Evolutionary conservation across 2,113 vertebrate species (phyloP).

Genomic region (Syngnathus floridae): DNA sequence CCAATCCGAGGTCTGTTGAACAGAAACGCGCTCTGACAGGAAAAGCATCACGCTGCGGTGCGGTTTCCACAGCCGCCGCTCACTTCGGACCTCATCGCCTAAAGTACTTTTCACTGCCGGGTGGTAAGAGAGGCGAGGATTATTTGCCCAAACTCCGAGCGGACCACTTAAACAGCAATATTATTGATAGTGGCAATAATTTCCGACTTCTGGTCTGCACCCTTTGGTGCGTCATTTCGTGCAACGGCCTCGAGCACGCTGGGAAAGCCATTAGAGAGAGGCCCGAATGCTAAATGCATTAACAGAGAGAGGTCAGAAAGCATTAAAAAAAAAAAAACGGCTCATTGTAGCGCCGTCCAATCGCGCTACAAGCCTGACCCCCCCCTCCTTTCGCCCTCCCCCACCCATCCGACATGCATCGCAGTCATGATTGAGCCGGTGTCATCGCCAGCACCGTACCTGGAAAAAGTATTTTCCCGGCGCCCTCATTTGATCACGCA

Average conservation of each 20-base stretch:
- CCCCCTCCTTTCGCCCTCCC: constrained; percentile 38
- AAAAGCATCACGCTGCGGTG: constrained; percentile 54
- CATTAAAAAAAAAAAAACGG: constrained; percentile 50
- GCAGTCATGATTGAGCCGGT: constrained; percentile 68
- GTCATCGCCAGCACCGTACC: constrained; percentile 63
- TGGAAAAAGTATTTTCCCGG: constrained; percentile 64
- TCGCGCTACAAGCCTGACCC: constrained; percentile 63
- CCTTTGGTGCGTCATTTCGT: constrained; percentile 62
- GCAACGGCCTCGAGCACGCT: constrained; percentile 53
- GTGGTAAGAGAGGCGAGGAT: constrained; percentile 63
- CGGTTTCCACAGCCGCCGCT: constrained; percentile 51
- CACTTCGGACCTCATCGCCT: constrained; percentile 51
- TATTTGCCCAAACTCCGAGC: constrained; percentile 63
- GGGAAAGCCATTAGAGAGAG: constrained; percentile 62
- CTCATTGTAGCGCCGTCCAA: constrained; percentile 63
- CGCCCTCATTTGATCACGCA: constrained; percentile 64
- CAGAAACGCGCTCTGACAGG: constrained; percentile 54
- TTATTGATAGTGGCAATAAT: constrained; percentile 68
- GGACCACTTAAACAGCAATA: constrained; percentile 66
- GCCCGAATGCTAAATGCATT: constrained; percentile 65
- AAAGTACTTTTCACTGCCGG: constrained; percentile 50
- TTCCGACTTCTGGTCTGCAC: constrained; percentile 53
- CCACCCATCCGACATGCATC: not conserved
- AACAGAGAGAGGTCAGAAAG: constrained; percentile 53
- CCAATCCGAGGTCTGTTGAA: constrained; percentile 52